Percentiles rank a stretch among this genome's conserved stretches.
Conservation (phyloP, 2,113 vertebrate species). For the Saiga tatarica region DNA sequence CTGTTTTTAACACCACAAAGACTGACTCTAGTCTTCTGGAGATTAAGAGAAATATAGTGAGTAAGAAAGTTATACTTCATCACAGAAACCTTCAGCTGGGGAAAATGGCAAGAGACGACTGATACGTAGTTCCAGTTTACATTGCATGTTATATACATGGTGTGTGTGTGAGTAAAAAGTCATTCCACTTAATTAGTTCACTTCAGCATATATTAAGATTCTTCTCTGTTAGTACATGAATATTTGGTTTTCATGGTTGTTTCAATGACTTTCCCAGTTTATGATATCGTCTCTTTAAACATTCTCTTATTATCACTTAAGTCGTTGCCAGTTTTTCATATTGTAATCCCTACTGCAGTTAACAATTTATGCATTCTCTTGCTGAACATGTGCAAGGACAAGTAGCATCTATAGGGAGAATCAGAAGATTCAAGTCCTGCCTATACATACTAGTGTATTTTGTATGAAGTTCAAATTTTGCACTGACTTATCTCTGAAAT, state of each 20-base stretch:
- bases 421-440: background rate
- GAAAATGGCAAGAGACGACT: background rate
- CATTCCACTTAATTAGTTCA: background rate
- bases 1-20: background rate
- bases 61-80: background rate
- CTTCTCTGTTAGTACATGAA: background rate
- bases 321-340: background rate
- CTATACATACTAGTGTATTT: background rate
- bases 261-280: background rate
- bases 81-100: background rate
- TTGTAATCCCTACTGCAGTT: background rate
- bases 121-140: background rate
- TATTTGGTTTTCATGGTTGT: background rate
- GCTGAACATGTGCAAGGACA: background rate
- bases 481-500: background rate
- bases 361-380: background rate
- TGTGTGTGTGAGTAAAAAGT: background rate
- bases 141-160: background rate
- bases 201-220: background rate
- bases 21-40: background rate
- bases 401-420: background rate
- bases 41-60: background rate
- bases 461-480: background rate
- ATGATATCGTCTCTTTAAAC: background rate
- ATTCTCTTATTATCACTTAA: background rate